phyloP scores from a whole-genome alignment of 2,113 vertebrate species.

The Glaucidium brasilianum region DNA sequence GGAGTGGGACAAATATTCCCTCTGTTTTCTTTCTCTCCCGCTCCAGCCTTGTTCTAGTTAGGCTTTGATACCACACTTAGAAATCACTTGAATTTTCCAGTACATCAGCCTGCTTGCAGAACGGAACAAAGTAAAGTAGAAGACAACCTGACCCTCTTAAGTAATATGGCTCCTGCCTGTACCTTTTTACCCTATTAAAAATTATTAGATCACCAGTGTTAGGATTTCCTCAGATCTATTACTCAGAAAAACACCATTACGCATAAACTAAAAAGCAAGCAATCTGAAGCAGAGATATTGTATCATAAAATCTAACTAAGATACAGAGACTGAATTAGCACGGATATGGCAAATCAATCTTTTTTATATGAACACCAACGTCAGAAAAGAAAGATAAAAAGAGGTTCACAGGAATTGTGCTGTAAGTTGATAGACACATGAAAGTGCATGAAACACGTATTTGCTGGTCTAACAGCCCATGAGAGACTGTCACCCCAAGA shows the following conservation, averaged over 20 bases:
- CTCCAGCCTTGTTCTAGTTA: neutral
- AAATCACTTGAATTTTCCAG: neutral
- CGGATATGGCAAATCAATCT: neutral
- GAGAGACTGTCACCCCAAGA: neutral
- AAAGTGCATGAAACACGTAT: neutral
- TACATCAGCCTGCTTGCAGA: neutral
- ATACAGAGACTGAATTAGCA: neutral
- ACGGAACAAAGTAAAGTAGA: neutral
- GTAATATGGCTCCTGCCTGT: neutral
- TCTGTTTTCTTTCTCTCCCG: accelerated
- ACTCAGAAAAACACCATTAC: neutral
- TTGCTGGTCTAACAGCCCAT: neutral
- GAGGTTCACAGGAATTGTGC: neutral
- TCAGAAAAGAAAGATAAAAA: neutral
- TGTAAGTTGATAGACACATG: neutral
- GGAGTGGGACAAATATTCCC: neutral
- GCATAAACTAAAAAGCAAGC: neutral
- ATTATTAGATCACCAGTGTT: neutral
- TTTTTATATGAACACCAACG: neutral
- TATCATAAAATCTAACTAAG: neutral
- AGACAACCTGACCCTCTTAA: neutral
- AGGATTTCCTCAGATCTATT: neutral
- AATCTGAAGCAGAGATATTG: neutral
- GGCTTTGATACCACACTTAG: neutral
- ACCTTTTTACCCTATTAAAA: neutral